A percentile compares a stretch with the other conserved stretches of the same genome.
phyloP scores from a whole-genome alignment of 2,113 vertebrate genomes.

The Malaclemys terrapin region DNA sequence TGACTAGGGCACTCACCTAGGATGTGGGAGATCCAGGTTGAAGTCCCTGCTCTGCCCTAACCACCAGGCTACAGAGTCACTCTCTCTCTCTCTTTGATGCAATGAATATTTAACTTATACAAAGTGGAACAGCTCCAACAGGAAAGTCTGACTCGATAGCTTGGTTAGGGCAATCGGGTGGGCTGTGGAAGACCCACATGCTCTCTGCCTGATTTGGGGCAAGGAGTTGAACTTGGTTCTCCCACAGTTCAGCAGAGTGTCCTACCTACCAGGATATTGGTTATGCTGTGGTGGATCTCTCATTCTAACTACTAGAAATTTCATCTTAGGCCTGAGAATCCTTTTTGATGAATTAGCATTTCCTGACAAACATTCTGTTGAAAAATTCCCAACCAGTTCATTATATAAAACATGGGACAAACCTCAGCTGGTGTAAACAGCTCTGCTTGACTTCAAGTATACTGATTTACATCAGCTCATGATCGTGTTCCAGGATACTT shows the following conservation, averaged over 20 bases:
- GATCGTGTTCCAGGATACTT: background rate
- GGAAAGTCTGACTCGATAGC: background rate
- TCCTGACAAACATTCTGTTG: background rate
- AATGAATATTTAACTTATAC: background rate
- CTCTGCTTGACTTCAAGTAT: background rate
- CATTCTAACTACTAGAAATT: background rate
- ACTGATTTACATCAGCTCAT: background rate
- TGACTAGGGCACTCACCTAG: background rate
- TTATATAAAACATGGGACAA: background rate
- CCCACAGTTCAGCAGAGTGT: background rate
- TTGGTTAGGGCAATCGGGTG: background rate
- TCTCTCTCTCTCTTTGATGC: background rate
- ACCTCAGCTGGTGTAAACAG: background rate
- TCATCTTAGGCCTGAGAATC: background rate
- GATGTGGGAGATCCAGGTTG: background rate
- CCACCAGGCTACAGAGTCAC: background rate
- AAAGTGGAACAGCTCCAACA: background rate
- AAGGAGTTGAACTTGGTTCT: background rate
- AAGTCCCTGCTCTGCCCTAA: background rate
- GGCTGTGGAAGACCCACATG: background rate
- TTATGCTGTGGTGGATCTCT: background rate
- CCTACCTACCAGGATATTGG: background rate
- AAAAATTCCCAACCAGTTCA: background rate
- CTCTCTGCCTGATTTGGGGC: background rate
- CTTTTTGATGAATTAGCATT: background rate